phyloP scores from a whole-genome alignment of 2,888 invertebrate genomes.

The Andrena fulva region DNA sequence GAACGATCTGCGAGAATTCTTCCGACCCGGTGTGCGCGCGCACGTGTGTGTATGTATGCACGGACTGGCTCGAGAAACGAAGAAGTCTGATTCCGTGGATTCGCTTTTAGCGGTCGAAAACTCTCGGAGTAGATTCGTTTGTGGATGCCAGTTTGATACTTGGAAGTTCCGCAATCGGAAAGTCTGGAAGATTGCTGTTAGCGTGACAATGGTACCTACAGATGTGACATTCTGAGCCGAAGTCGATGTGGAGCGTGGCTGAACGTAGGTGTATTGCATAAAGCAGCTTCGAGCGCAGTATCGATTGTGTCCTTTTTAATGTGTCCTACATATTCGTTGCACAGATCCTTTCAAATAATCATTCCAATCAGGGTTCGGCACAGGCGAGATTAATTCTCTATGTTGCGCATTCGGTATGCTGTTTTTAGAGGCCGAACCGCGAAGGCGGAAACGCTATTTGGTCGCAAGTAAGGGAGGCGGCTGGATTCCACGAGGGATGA shows the following conservation, averaged over 20 bases:
- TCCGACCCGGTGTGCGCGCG: not conserved
- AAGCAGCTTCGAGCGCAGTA: no score
- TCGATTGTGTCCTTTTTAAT: not conserved
- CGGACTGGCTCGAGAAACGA: not conserved
- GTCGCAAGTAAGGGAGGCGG: slow-evolving; percentile 10
- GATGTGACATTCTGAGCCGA: no score
- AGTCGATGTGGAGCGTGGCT: no score
- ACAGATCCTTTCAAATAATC: no score
- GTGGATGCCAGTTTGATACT: not conserved
- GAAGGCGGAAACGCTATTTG: not conserved
- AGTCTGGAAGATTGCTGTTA: not conserved
- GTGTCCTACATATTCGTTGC: not conserved
- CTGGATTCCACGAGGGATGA: slow-evolving; percentile 35
- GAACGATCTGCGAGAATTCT: not conserved
- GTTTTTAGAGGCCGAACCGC: not conserved
- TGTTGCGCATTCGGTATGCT: not conserved
- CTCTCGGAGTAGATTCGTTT: not conserved
- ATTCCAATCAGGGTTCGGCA: not conserved
- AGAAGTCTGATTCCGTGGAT: not conserved
- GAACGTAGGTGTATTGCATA: no score
- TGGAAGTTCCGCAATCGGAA: not conserved
- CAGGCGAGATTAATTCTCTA: slow-evolving; percentile 6
- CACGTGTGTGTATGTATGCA: not conserved
- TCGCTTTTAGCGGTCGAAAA: not conserved
- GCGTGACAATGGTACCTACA: no score